Evolutionary conservation across 2,797 vertebrate species (phyloP).

Genomic region (Sebastolobus alascanus): DNA sequence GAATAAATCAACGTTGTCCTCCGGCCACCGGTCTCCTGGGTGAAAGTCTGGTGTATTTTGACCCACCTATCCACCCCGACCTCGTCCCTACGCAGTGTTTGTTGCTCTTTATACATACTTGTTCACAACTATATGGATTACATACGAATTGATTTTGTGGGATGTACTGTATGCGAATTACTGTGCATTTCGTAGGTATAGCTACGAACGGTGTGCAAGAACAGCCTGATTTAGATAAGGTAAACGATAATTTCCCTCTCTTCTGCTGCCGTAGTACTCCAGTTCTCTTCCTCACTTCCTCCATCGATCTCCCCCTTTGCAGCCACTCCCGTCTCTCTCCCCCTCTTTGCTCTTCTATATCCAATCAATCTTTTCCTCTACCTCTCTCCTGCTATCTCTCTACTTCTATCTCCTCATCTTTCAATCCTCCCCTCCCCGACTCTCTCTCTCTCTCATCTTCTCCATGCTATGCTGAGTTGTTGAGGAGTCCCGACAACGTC

Average conservation of each 20-base stretch:
- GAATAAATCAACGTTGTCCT: rapidly evolving
- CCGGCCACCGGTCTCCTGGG: neutral
- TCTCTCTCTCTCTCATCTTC: slow-evolving; percentile 12
- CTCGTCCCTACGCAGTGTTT: neutral
- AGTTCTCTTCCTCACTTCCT: slow-evolving; percentile 18
- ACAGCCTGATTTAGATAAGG: slow-evolving; percentile 3
- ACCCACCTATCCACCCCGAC: neutral
- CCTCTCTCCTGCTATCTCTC: slow-evolving; percentile 33
- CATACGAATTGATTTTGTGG: neutral
- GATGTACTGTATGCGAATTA: neutral
- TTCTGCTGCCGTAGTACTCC: neutral
- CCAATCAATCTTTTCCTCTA: slow-evolving; percentile 45
- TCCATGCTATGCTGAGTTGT: slow-evolving; percentile 14
- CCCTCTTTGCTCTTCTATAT: slow-evolving; percentile 28
- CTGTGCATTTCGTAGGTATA: neutral
- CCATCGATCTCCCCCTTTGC: slow-evolving; percentile 14
- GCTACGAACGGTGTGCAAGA: neutral
- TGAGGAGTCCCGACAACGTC: slow-evolving; percentile 6
- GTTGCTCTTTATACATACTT: neutral
- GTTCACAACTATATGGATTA: neutral
- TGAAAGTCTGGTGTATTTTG: neutral
- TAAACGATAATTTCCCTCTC: neutral
- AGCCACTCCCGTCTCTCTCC: slow-evolving; percentile 14
- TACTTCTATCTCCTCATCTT: slow-evolving; percentile 23
- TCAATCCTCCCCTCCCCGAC: slow-evolving; percentile 1